Evolutionary conservation across 2,797 vertebrate species (phyloP), one percentile per base, ranked within the genome.

Genomic region (Gila robusta): DNA sequence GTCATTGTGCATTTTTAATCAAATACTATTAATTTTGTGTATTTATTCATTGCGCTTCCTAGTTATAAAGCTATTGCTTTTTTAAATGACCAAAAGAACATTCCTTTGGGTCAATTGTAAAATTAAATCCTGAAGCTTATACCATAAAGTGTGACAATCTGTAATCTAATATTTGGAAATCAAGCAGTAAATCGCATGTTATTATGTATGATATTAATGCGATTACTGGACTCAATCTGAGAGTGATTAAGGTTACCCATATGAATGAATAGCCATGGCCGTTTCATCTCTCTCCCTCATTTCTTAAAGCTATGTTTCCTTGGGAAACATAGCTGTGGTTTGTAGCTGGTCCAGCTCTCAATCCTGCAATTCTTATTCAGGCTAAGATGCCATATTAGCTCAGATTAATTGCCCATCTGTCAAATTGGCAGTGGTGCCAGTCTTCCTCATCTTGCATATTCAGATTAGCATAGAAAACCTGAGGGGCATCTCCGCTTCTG

Each of bases 341-440:
- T 92, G 89, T 93, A 90, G 93, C 91, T 93, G 91, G 93, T 90
- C 90, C 87, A 87, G 70, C 62, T 91, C 92, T 93, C 91, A 91
- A 89, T 94, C 93, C 92, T 91, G 90, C 89, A 89, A 91, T 94
- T 93, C 91, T 92, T 94, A 94, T 95, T 92, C 92, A 93, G 94
- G 95, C 94, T 92, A 94, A 94, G 92, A 94, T 95, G 93, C 94
- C 89, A 93, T 93, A 90, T 92, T 94, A 93, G 94, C 94, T 94
- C 92, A 93, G 94, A 95, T 95, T 96, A 95, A 95, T 93, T 94
- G 93, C 94, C 95, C 95, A 96, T 95, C 95, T 95, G 95, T 94
- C 94, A 93, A 91, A 79, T 94, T 94, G 94, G 94, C 95, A 94
- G 90, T 90, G 89, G 84, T 91, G 72, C 91, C 93, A 93, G 88